Conservation (phyloP, 2,888 invertebrate genomes). For the Limnephilus lunatus region DNA sequence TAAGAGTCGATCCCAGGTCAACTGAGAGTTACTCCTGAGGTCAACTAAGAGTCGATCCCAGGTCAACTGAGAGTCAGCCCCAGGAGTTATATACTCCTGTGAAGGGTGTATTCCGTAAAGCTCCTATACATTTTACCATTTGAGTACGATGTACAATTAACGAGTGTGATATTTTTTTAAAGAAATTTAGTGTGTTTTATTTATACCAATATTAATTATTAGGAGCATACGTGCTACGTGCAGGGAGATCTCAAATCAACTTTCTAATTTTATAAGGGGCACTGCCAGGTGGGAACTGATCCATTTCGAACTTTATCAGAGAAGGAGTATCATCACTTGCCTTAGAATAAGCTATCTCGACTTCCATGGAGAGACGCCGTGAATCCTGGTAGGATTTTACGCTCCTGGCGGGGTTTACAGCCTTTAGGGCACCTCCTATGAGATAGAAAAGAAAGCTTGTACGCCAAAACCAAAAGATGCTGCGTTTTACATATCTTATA, state of each 20-base stretch:
- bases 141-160: conserved; percentile 63
- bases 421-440: not conserved
- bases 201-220: conserved; percentile 63
- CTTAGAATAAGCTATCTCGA: conserved; percentile 36
- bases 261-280: conserved; percentile 42
- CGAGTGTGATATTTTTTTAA: conserved; percentile 65
- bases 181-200: conserved; percentile 63
- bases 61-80: too few species aligned
- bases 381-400: not conserved
- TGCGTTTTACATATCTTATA: not conserved
- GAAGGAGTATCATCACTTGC: conserved; percentile 39
- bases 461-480: not conserved
- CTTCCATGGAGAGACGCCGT: conserved; percentile 13
- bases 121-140: conserved; percentile 63
- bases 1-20: not conserved
- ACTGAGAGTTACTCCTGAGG: not conserved
- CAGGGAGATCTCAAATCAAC: conserved; percentile 57
- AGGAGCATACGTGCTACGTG: conserved; percentile 40
- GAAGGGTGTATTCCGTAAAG: conserved; percentile 51
- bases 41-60: too few species aligned
- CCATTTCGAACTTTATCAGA: conserved; percentile 58
- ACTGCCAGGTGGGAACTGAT: conserved; percentile 56
- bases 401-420: not conserved
- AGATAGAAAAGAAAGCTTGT: not conserved
- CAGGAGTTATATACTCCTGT: not conserved